Evolutionary conservation across 2,888 invertebrate genomes (phyloP).

Genomic region (Campaea margaritaria): DNA sequence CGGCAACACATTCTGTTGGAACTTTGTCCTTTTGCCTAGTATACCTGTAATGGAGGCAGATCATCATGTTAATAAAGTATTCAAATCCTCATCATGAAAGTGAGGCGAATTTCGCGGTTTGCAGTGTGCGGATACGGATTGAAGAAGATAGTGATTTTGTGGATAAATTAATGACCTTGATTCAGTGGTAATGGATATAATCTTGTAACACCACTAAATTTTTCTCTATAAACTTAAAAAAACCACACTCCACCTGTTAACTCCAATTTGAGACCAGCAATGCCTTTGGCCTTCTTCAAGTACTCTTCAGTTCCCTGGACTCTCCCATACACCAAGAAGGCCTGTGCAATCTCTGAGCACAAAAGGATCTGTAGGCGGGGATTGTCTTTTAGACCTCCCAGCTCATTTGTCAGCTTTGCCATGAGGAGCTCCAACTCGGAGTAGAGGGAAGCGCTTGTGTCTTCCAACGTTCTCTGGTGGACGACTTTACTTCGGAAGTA

Average conservation of each 20-base stretch:
- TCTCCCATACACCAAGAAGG: constrained; percentile 90
- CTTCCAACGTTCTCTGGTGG: constrained; percentile 92
- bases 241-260: constrained; percentile 85
- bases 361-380: constrained; percentile 72
- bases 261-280: constrained; percentile 88
- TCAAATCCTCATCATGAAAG: too few relatives aligned
- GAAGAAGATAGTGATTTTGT: too few relatives aligned
- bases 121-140: too few relatives aligned
- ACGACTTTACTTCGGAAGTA: constrained; percentile 88
- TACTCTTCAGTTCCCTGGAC: constrained; percentile 89
- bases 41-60: too few relatives aligned
- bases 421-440: constrained; percentile 83
- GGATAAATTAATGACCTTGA: too few relatives aligned
- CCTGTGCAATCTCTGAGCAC: constrained; percentile 85
- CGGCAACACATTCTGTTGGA: constrained; percentile 92
- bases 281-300: constrained; percentile 86
- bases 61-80: too few relatives aligned
- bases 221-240: too few relatives aligned
- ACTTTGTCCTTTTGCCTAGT: constrained; percentile 95
- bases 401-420: constrained; percentile 72
- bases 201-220: too few relatives aligned
- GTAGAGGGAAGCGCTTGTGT: constrained; percentile 88
- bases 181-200: too few relatives aligned
- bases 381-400: constrained; percentile 57
- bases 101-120: too few relatives aligned